These are phyloP conservation scores for Nomada ferruginata DNA, from an alignment of 2,888 invertebrate species.

Conservation along the genomic window DNA sequence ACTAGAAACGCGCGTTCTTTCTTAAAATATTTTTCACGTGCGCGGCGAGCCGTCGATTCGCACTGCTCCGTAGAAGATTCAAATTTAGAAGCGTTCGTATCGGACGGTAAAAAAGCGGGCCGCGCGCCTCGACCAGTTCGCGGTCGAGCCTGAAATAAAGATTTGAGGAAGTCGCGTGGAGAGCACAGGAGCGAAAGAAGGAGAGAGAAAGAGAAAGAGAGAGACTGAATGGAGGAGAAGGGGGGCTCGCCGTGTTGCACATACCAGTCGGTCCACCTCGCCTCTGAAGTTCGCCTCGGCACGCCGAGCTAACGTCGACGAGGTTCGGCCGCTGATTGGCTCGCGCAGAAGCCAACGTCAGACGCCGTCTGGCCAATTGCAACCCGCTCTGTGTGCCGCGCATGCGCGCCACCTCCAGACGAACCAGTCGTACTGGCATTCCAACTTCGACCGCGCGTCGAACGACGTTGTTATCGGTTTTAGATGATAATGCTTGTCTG, in stretches of 20 bases:
- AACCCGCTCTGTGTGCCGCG: slow-evolving; percentile 19
- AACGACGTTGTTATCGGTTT: slow-evolving; percentile 36
- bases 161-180: slow-evolving; percentile 74
- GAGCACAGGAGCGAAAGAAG: slow-evolving; percentile 56
- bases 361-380: slow-evolving; percentile 68
- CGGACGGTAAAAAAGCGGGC: slow-evolving; percentile 74
- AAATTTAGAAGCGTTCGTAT: slow-evolving; percentile 75
- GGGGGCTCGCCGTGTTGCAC: slow-evolving; percentile 55
- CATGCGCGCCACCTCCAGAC: slow-evolving; percentile 44
- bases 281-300: slow-evolving; percentile 67
- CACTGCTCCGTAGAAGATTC: slow-evolving; percentile 66
- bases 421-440: slow-evolving; percentile 42
- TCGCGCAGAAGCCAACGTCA: slow-evolving; percentile 79
- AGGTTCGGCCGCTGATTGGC: slow-evolving; percentile 75
- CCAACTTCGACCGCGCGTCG: slow-evolving; percentile 51
- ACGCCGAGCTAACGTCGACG: slow-evolving; percentile 69
- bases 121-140: slow-evolving; percentile 76
- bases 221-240: slow-evolving; percentile 44
- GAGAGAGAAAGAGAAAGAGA: slow-evolving; percentile 35
- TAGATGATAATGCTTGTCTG: background rate
- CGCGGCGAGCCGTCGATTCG: slow-evolving; percentile 63
- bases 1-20: slow-evolving; percentile 76
- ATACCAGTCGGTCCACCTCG: slow-evolving; percentile 75
- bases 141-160: slow-evolving; percentile 78
- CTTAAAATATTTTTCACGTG: slow-evolving; percentile 75